These are phyloP conservation scores for Ornithorhynchus anatinus DNA, from an alignment of 2,113 vertebrate species.

Conservation along the genomic window DNA sequence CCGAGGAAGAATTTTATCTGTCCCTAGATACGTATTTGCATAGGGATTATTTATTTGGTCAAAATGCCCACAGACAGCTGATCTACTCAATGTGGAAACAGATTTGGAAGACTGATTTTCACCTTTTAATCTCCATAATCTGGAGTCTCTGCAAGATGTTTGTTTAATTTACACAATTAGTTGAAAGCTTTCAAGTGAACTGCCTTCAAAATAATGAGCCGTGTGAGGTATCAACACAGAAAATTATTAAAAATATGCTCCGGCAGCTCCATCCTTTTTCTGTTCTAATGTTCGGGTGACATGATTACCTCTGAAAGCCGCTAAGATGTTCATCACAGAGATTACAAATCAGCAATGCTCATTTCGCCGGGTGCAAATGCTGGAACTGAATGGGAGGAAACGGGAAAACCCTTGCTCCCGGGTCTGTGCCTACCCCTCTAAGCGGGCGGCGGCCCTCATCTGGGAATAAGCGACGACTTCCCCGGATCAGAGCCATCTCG, in stretches of 20 bases:
- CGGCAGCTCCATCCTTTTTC: background rate
- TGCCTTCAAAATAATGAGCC: background rate
- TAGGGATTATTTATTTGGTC: background rate
- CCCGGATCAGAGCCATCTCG: too few relatives aligned
- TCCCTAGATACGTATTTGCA: background rate
- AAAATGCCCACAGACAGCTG: background rate
- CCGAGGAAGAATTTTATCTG: background rate
- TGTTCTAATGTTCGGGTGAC: background rate
- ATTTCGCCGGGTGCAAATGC: background rate
- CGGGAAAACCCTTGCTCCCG: too few relatives aligned
- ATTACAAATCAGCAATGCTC: background rate
- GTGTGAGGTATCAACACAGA: background rate
- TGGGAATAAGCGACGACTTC: too few relatives aligned
- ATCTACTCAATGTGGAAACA: background rate
- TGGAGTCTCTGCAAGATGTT: background rate
- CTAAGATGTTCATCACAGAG: background rate
- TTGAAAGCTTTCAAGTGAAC: background rate
- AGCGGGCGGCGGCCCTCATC: too few relatives aligned
- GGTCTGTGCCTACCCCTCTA: too few relatives aligned
- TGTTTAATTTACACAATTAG: background rate
- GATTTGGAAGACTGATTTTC: background rate
- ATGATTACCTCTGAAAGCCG: background rate
- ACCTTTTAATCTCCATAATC: background rate
- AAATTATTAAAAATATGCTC: background rate
- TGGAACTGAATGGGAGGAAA: too few relatives aligned